Evolutionary conservation across 2,797 vertebrate genomes (phyloP).

Genomic region (Carduelis carduelis): DNA sequence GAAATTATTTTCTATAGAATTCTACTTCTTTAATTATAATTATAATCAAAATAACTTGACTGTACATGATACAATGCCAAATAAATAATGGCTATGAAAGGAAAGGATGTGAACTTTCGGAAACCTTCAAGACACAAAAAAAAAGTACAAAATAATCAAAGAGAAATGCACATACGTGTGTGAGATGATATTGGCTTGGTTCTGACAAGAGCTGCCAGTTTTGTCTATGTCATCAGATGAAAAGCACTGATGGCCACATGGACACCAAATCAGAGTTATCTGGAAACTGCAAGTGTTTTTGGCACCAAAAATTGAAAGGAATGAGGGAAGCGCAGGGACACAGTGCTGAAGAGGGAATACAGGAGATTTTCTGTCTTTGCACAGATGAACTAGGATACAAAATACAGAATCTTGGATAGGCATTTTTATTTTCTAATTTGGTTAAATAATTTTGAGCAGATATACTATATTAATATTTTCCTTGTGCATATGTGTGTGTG

Average conservation of each 20-base stretch:
- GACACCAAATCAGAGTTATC: constrained; percentile 15
- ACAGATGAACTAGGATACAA: neutral
- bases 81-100: neutral
- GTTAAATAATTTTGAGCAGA: neutral
- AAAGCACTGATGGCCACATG: constrained; percentile 44
- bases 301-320: neutral
- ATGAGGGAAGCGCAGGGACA: neutral
- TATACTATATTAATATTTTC: neutral
- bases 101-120: neutral
- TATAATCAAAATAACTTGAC: neutral
- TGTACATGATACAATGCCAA: neutral
- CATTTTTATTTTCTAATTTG: neutral
- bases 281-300: constrained; percentile 24
- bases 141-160: neutral
- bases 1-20: neutral
- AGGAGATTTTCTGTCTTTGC: neutral
- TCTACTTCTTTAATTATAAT: neutral
- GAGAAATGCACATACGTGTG: constrained; percentile 1
- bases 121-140: neutral
- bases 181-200: constrained; percentile 31
- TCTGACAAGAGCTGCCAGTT: constrained; percentile 41
- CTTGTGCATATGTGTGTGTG: neutral
- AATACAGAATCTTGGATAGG: neutral
- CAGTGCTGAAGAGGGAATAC: neutral
- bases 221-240: constrained; percentile 40